phyloP scores from a whole-genome alignment of 2,888 invertebrate genomes.

The Timandra comae region DNA sequence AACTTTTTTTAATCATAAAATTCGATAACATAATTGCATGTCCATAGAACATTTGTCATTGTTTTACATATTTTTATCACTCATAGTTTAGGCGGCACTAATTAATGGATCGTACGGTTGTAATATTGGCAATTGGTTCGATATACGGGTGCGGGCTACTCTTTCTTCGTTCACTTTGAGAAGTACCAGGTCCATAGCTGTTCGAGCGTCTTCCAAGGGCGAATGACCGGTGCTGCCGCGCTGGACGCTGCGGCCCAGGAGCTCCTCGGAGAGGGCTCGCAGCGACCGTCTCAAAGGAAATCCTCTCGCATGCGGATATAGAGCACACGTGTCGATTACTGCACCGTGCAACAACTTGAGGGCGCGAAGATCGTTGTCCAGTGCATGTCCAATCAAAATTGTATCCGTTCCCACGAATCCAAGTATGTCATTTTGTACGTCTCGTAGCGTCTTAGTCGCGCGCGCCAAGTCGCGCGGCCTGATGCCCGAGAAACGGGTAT shows the following conservation, averaged over 20 bases:
- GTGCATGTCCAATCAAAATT: conserved; percentile 95
- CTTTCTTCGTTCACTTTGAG: conserved; percentile 78
- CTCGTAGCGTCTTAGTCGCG: conserved; percentile 81
- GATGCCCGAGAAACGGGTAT: conserved; percentile 97
- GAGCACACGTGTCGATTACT: conserved; percentile 92
- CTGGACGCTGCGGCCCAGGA: conserved; percentile 90
- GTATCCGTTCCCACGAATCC: conserved; percentile 88
- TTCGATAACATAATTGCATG: conserved; percentile 43
- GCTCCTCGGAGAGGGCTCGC: conserved; percentile 83
- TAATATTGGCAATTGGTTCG: conserved; percentile 44
- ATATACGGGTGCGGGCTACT: conserved; percentile 35
- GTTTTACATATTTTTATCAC: conserved; percentile 33
- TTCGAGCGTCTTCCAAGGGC: conserved; percentile 93
- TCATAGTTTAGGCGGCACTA: conserved; percentile 59
- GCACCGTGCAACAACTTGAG: conserved; percentile 88
- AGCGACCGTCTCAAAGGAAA: conserved; percentile 90
- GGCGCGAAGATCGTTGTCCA: conserved; percentile 95
- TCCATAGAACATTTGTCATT: conserved; percentile 50
- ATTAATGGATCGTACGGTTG: conserved; percentile 67
- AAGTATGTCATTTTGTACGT: conserved; percentile 91
- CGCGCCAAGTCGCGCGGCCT: conserved; percentile 76
- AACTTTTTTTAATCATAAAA: conserved; percentile 30
- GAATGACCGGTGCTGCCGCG: conserved; percentile 85
- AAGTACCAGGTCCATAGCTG: conserved; percentile 92
- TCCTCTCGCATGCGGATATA: conserved; percentile 91